phyloP scores from a whole-genome alignment of 2,113 vertebrate genomes.

The Gymnarchus niloticus region DNA sequence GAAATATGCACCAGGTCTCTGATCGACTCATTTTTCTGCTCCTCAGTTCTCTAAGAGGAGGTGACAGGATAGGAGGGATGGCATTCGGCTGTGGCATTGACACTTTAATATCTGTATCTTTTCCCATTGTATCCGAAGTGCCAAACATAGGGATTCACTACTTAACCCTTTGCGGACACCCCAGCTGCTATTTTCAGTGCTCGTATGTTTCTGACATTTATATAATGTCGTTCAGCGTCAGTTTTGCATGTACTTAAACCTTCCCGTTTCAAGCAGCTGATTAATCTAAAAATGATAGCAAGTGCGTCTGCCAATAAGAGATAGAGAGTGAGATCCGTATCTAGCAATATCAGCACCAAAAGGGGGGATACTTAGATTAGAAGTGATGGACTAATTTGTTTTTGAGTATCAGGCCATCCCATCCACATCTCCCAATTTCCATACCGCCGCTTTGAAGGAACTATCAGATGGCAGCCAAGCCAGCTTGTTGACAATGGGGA shows the following conservation, averaged over 20 bases:
- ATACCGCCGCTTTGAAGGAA: neutral
- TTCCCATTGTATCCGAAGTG: constrained; percentile 1
- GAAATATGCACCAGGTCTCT: constrained; percentile 5
- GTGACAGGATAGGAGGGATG: constrained; percentile 14
- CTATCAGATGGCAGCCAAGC: neutral
- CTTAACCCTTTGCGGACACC: constrained; percentile 18
- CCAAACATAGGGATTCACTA: neutral
- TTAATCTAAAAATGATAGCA: constrained; percentile 11
- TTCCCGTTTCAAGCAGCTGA: neutral
- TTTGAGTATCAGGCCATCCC: neutral
- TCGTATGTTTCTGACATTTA: neutral
- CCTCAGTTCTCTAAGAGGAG: neutral
- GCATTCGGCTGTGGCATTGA: neutral
- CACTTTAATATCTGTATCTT: constrained; percentile 21
- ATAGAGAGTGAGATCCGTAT: neutral
- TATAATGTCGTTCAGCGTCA: neutral
- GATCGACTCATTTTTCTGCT: constrained; percentile 15
- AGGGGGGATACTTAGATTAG: neutral
- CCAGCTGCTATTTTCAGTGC: neutral
- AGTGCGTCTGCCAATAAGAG: neutral
- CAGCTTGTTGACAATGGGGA: neutral
- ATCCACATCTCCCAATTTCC: neutral
- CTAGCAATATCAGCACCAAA: neutral
- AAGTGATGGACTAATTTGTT: neutral
- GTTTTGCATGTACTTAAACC: neutral